Percentiles rank a stretch among this genome's conserved stretches.
phyloP scores from a whole-genome alignment of 2,888 invertebrate species.

The Aphidius colemani region DNA sequence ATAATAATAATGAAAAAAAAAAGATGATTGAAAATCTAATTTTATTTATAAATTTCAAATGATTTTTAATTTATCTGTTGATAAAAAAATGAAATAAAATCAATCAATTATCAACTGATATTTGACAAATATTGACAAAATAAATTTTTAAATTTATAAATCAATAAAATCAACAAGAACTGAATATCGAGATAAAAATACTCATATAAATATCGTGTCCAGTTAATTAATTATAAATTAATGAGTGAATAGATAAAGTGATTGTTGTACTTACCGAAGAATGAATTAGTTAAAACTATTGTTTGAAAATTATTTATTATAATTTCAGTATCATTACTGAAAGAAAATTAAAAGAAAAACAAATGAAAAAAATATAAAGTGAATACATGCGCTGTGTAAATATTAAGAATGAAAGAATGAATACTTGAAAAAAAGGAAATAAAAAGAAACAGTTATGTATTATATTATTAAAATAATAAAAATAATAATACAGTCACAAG shows the following conservation, averaged over 20 bases:
- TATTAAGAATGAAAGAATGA: slow-evolving; percentile 21
- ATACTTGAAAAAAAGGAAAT: background rate
- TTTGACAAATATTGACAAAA: slow-evolving; percentile 21
- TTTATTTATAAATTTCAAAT: background rate
- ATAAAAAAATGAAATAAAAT: slow-evolving; percentile 6
- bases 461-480: background rate
- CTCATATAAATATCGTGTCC: slow-evolving; percentile 8
- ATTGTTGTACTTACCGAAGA: slow-evolving; percentile 53
- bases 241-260: slow-evolving; percentile 31
- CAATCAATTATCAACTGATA: slow-evolving; percentile 32
- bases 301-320: slow-evolving; percentile 14
- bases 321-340: slow-evolving; percentile 45
- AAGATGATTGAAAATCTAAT: background rate
- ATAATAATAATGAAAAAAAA: slow-evolving; percentile 23
- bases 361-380: slow-evolving; percentile 33
- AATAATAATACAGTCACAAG: background rate
- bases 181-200: slow-evolving; percentile 11
- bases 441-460: background rate
- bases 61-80: slow-evolving; percentile 7
- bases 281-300: slow-evolving; percentile 24
- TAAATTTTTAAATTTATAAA: too few relatives aligned
- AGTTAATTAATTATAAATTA: background rate
- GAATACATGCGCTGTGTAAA: slow-evolving; percentile 35
- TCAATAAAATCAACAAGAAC: background rate
- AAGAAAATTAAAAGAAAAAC: slow-evolving; percentile 34